Base-by-base conservation (phyloP, 2,797 vertebrate species). In the Propithecus deckenii region DNA sequence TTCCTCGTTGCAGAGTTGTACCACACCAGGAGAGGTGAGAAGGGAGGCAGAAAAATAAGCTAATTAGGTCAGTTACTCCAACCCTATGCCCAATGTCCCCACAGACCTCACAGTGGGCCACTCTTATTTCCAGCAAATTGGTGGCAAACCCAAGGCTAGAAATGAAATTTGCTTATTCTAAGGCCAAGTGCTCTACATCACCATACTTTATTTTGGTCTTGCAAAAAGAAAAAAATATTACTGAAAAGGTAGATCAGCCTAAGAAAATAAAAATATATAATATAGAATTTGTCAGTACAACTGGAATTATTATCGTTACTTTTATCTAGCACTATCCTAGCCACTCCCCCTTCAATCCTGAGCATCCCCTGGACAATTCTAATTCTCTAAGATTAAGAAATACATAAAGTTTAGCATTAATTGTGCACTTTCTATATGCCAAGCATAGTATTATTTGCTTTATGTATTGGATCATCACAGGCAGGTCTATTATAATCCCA, bases 241-340 rank as follows among this genome's bases (percentile, higher is more conserved):
- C 35, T 69, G 3, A 67, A 91, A 84, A 30, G 69, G 0, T 50
- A 81, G 75, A 81, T 72, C 61, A 81, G 15, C 35, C 79, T 95
- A 81, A 96, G 50, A 14, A 52, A 83, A 85, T 65, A 63, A 89
- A 63, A 80, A 4, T 38, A 43, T 86, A 57, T 76, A 80, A 18
- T 50, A 57, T 6, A 52, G 18, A 71, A 89, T 88, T 46, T 35
- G 5, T 38, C 15, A 95, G 6, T 67, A 74, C 2, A 79, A 75
- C 18, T 71, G 20, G 7, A 67, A 83, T 91, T 95, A 48, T 38
- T 52, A 52, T 30, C 46, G 71, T 41, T 78, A 32, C 65, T 83
- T 86, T 15, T 75, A 46, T 46, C 43, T 57, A 57, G 0, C 6
- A 84, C 28, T 48, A 61, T 63, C 48, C 41, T 46, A 84, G 65